A percentile compares a stretch with the other conserved stretches of the same genome.
These are phyloP conservation scores for Spinus olivaceus DNA, from an alignment of 2,797 vertebrate species.

Conservation along the genomic window DNA sequence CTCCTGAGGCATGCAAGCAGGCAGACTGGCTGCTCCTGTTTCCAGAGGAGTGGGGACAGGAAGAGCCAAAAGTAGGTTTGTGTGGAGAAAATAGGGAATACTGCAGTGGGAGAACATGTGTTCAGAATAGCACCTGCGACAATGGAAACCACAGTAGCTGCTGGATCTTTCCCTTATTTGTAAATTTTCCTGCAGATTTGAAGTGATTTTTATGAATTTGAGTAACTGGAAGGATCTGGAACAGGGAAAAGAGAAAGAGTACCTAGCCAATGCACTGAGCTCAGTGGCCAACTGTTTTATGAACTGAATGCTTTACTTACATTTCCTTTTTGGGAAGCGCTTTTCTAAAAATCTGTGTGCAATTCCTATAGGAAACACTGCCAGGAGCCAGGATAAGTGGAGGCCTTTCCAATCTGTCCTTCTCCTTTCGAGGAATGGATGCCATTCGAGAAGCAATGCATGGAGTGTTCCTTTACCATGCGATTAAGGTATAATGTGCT, in stretches of 20 bases:
- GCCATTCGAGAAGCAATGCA: slow-evolving; percentile 96
- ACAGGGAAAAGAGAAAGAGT: neutral
- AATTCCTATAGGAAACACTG: slow-evolving; percentile 80
- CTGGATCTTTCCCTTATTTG: neutral
- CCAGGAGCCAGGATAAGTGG: slow-evolving; percentile 90
- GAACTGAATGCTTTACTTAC: neutral
- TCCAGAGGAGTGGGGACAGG: neutral
- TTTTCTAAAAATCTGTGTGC: neutral
- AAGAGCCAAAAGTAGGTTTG: neutral
- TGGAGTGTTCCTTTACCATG: slow-evolving; percentile 92
- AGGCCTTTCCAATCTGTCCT: slow-evolving; percentile 96
- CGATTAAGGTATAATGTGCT: slow-evolving; percentile 85
- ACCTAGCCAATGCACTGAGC: neutral
- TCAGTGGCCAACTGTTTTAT: neutral
- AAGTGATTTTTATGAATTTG: neutral
- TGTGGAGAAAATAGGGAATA: neutral
- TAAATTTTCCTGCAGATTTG: neutral
- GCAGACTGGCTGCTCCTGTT: neutral
- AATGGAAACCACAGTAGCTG: neutral
- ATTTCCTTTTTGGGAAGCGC: neutral
- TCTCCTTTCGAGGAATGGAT: slow-evolving; percentile 97
- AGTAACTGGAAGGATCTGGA: neutral
- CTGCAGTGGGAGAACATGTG: neutral
- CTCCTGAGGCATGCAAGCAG: neutral
- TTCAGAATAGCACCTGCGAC: neutral